These are phyloP conservation scores for Tychaedon coryphoeus DNA, from an alignment of 2,113 vertebrate genomes.

Conservation along the genomic window DNA sequence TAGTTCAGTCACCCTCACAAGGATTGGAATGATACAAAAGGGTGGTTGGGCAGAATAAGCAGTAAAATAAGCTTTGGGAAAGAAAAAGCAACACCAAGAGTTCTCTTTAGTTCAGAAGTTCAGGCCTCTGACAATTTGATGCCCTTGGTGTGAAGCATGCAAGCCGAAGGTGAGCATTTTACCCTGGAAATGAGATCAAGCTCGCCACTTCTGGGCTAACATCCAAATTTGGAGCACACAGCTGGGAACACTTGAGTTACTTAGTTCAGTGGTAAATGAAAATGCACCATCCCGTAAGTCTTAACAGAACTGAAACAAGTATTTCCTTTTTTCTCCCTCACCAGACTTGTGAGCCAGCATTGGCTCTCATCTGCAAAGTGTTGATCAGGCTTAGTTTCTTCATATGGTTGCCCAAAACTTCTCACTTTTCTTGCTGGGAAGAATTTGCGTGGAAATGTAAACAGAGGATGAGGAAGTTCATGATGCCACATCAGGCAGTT, in stretches of 20 bases:
- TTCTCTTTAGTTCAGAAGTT: neutral
- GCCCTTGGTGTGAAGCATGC: neutral
- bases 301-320: constrained; percentile 33
- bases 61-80: neutral
- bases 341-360: neutral
- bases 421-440: constrained; percentile 35
- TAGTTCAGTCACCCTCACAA: neutral
- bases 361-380: neutral
- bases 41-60: neutral
- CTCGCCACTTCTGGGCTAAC: neutral
- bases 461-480: constrained; percentile 35
- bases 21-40: neutral
- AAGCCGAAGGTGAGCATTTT: neutral
- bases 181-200: neutral
- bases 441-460: constrained; percentile 15
- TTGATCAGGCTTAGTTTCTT: neutral
- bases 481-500: neutral
- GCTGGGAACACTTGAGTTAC: neutral
- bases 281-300: neutral
- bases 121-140: neutral
- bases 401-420: neutral
- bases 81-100: neutral
- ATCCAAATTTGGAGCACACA: neutral
- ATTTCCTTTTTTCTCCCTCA: neutral
- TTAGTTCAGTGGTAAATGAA: neutral